These are phyloP conservation scores for Agrilus mali DNA, from an alignment of 2,888 invertebrate genomes.

Conservation along the genomic window DNA sequence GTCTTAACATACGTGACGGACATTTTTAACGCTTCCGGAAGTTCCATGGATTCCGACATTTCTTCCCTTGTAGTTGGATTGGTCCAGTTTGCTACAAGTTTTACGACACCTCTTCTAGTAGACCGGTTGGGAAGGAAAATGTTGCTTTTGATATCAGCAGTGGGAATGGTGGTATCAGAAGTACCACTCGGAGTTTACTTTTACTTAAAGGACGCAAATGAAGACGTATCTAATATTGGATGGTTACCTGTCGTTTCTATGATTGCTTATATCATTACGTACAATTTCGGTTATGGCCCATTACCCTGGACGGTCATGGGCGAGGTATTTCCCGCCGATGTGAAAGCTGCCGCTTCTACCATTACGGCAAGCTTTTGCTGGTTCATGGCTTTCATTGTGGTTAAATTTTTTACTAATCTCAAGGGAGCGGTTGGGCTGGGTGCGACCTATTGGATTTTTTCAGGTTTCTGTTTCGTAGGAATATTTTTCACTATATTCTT, in stretches of 20 bases:
- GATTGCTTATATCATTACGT: background rate
- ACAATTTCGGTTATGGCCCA: conserved; percentile 47
- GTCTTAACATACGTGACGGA: conserved; percentile 20
- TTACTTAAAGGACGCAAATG: conserved; percentile 37
- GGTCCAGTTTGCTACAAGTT: conserved; percentile 61
- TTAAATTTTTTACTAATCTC: conserved; percentile 49
- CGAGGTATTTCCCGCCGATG: conserved; percentile 63
- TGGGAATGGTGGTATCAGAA: conserved; percentile 51
- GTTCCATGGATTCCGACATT: conserved; percentile 42
- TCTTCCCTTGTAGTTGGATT: conserved; percentile 62
- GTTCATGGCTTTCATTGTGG: conserved; percentile 56
- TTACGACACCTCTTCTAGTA: conserved; percentile 57
- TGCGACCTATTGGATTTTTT: conserved; percentile 61
- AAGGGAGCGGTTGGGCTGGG: conserved; percentile 45
- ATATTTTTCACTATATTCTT: conserved; percentile 59
- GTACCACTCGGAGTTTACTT: conserved; percentile 47
- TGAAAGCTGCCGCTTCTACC: conserved; percentile 57
- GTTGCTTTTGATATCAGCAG: conserved; percentile 54
- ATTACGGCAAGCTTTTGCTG: conserved; percentile 64
- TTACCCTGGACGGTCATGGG: conserved; percentile 68
- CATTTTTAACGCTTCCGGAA: conserved; percentile 54
- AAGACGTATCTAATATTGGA: background rate
- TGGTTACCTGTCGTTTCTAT: background rate
- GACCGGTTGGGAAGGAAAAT: conserved; percentile 61
- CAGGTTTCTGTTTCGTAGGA: conserved; percentile 40